A percentile compares a stretch with the other conserved stretches of the same genome.
Conservation (phyloP, 2,888 invertebrate species). For the Aporophyla lueneburgensis region DNA sequence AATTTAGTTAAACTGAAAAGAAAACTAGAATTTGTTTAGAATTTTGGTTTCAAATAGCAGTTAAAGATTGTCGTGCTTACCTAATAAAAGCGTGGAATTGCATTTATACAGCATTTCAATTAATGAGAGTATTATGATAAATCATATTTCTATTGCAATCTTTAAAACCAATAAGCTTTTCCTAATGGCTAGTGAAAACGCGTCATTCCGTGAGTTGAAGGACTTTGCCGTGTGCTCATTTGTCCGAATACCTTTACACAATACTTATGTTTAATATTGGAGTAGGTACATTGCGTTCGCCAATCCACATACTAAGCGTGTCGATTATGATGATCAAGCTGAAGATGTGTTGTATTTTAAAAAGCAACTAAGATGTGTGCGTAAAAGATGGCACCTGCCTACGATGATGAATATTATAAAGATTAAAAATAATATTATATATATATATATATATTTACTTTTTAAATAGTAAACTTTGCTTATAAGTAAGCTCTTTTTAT, state of each 20-base stretch:
- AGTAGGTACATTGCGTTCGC: background rate
- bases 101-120: background rate
- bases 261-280: constrained; percentile 2
- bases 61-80: background rate
- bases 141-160: constrained; percentile 24
- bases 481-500: background rate
- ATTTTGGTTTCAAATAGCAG: background rate
- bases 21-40: background rate
- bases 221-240: constrained; percentile 25
- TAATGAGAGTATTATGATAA: background rate
- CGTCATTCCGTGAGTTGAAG: constrained; percentile 20
- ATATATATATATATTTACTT: too few relatives aligned
- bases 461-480: background rate
- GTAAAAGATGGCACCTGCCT: background rate
- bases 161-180: constrained; percentile 24
- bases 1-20: background rate
- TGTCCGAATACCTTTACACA: constrained; percentile 9
- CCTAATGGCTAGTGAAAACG: constrained; percentile 34
- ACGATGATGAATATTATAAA: background rate
- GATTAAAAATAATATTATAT: too few relatives aligned
- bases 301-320: constrained; percentile 7
- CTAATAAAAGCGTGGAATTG: background rate
- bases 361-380: background rate
- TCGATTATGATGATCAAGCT: background rate
- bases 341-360: background rate